Evolutionary conservation across 2,113 vertebrate genomes (phyloP), one percentile per base, ranked within the genome.

Genomic region (Lophotis ruficrista): DNA sequence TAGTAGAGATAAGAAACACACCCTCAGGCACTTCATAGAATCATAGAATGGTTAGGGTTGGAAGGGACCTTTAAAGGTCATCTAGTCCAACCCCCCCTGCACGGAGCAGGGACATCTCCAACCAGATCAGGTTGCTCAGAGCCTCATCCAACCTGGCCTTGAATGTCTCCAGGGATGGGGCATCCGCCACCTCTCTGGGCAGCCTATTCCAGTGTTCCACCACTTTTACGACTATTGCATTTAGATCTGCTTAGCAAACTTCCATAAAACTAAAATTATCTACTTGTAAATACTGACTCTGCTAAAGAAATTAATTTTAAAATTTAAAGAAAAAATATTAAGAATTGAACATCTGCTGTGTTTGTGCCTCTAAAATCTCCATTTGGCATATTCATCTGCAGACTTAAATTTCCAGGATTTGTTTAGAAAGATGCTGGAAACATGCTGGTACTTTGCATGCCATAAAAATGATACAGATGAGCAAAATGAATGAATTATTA

Each of bases 401-500:
- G 56, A 43, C 16, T 50, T 73, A 27, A 7, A 48, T 24, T 89
- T 81, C 60, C 51, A 70, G 43, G 33, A 65, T 89, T 85, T 65
- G 9, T 88, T 91, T 76, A 80, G 53, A 85, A 89, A 84, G 16
- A 48, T 64, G 7, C 27, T 89, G 38, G 64, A 94, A 89, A 61
- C 12, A 9, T 65, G 14, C 8, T 4, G 3, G 43, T 86, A 73
- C 23, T 10, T 90, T 72, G 60, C 14, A 38, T 71, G 48, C 24
- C 48, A 53, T 65, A 71, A 85, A 94, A 91, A 89, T 85, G 1
- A n/a, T 30, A 69, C 15, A 56, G 30, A 71, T 33, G 61, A 84
- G 5, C 4, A 82, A 95, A 93, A 64, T 35, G 6, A 78, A 89
- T 66, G 23, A 83, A 92, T 94, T 93, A 93, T 82, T 94, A 83